Evolutionary conservation across 2,888 invertebrate species (phyloP).

Genomic region (Thysanoteuthis rhombus): DNA sequence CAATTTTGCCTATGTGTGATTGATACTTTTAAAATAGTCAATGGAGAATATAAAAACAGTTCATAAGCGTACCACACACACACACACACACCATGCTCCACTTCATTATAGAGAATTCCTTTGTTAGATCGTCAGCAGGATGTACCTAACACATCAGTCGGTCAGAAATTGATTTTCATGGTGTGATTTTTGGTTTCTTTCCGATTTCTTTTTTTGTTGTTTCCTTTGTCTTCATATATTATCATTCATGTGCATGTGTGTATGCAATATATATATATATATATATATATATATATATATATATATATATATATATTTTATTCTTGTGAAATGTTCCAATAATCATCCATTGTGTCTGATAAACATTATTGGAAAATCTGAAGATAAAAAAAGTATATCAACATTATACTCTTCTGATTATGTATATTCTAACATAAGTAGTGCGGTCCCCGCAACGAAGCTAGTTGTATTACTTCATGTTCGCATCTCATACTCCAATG

Average conservation of each 20-base stretch:
- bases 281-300: too few species aligned
- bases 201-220: neutral
- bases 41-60: neutral
- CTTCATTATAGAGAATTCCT: neutral
- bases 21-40: neutral
- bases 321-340: too few species aligned
- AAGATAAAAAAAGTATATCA: neutral
- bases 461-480: too few species aligned
- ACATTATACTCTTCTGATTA: too few species aligned
- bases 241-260: neutral
- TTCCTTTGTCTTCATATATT: neutral
- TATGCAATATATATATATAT: too few species aligned
- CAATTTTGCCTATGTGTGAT: neutral
- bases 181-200: neutral
- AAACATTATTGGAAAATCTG: too few species aligned
- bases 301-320: too few species aligned
- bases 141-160: neutral
- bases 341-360: too few species aligned
- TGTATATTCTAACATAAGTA: too few species aligned
- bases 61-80: neutral
- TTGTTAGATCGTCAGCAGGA: neutral
- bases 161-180: constrained; percentile 14
- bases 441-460: too few species aligned
- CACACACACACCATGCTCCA: neutral
- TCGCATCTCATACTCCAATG: too few species aligned